These are phyloP conservation scores for Thumatha senex DNA, from an alignment of 2,888 invertebrate genomes.

Conservation along the genomic window DNA sequence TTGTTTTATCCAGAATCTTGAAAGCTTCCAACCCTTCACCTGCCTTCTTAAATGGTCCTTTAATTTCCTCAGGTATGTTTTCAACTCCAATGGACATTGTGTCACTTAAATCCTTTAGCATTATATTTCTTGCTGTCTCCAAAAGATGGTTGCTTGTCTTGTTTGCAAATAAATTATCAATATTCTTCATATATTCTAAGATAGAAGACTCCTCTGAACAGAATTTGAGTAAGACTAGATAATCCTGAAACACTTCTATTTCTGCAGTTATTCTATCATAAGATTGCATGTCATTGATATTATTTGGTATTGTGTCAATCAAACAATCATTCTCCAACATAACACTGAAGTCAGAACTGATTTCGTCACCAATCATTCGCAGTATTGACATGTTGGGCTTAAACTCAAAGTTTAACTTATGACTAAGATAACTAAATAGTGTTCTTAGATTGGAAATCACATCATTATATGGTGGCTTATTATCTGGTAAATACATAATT, in stretches of 20 bases:
- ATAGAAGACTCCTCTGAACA: conserved; percentile 83
- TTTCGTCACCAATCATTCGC: conserved; percentile 79
- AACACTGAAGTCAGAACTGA: conserved; percentile 84
- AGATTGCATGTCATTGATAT: conserved; percentile 86
- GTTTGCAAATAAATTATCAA: conserved; percentile 89
- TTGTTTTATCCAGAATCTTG: conserved; percentile 64
- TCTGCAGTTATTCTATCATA: conserved; percentile 86
- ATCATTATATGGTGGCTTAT: conserved; percentile 73
- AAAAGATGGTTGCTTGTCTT: conserved; percentile 89
- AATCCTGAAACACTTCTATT: conserved; percentile 86
- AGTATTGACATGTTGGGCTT: conserved; percentile 73
- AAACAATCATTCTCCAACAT: conserved; percentile 89
- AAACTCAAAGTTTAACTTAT: conserved; percentile 79
- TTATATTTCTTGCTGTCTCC: conserved; percentile 87
- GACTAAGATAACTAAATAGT: conserved; percentile 83
- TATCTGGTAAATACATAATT: conserved; percentile 65
- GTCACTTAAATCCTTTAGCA: conserved; percentile 91
- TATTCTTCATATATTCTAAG: conserved; percentile 87
- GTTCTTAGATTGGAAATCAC: conserved; percentile 83
- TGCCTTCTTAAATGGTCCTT: conserved; percentile 12
- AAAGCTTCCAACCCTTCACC: conserved; percentile 59
- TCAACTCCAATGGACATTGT: conserved; percentile 84
- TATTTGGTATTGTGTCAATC: conserved; percentile 89
- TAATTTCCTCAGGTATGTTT: conserved; percentile 51
- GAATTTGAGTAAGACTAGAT: conserved; percentile 83